These are phyloP conservation scores for Paracanthobrama guichenoti DNA, from an alignment of 2,113 vertebrate species.

Conservation along the genomic window DNA sequence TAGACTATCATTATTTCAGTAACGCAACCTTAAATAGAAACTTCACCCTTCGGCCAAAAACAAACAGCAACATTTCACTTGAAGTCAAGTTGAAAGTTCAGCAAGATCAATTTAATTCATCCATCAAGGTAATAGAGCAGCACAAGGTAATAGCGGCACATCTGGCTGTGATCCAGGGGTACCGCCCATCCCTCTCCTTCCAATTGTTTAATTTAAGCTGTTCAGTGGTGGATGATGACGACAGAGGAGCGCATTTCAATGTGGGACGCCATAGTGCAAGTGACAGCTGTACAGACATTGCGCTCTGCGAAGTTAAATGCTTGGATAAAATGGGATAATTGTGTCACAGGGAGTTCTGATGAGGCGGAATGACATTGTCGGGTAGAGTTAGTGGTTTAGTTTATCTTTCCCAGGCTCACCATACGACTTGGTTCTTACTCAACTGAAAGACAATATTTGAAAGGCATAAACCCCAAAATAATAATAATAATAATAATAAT, in stretches of 20 bases:
- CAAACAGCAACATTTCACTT: background rate
- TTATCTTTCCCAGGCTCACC: background rate
- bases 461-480: background rate
- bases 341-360: background rate
- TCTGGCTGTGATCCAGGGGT: background rate
- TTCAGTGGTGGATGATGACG: background rate
- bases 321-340: constrained; percentile 49
- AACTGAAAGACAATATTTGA: background rate
- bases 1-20: constrained; percentile 35
- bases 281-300: constrained; percentile 49
- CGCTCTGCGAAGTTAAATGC: constrained; percentile 32
- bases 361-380: background rate
- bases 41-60: background rate
- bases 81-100: constrained; percentile 20
- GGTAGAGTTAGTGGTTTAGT: background rate
- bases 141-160: constrained; percentile 1
- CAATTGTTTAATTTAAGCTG: background rate
- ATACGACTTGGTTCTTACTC: background rate
- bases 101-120: constrained; percentile 8
- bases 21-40: constrained; percentile 7
- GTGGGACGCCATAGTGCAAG: background rate
- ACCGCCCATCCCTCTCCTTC: background rate
- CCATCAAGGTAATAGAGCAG: constrained; percentile 6
- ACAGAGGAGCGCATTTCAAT: background rate
- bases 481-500: background rate